Evolutionary conservation across 2,888 invertebrate species (phyloP).

Genomic region (Limnephilus auricula): DNA sequence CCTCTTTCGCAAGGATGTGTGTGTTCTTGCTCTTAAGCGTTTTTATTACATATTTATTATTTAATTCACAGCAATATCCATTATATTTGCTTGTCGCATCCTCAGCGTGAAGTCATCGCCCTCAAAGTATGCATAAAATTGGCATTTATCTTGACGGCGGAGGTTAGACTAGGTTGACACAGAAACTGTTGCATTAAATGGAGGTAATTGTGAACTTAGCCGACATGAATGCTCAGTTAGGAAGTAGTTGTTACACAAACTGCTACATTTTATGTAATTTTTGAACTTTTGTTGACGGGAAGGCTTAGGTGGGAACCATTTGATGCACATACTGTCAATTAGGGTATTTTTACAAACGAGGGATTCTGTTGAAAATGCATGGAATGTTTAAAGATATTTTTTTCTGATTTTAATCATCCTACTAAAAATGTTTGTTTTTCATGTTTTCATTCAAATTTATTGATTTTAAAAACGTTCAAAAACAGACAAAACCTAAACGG

Average conservation of each 20-base stretch:
- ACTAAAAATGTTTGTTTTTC: too few species aligned
- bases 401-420: too few species aligned
- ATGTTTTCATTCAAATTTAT: too few species aligned
- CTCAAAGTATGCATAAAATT: neutral
- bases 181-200: neutral
- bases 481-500: too few species aligned
- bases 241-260: neutral
- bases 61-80: neutral
- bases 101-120: neutral
- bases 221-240: neutral
- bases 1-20: neutral
- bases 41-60: neutral
- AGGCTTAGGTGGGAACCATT: neutral
- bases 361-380: too few species aligned
- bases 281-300: neutral
- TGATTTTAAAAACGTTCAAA: too few species aligned
- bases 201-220: neutral
- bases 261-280: neutral
- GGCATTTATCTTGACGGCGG: neutral
- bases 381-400: too few species aligned
- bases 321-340: neutral
- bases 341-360: too few species aligned
- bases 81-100: neutral
- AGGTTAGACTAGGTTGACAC: neutral
- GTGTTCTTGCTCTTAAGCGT: neutral